These are phyloP conservation scores for Synanthedon tipuliformis DNA, from an alignment of 2,888 invertebrate species.

Conservation along the genomic window DNA sequence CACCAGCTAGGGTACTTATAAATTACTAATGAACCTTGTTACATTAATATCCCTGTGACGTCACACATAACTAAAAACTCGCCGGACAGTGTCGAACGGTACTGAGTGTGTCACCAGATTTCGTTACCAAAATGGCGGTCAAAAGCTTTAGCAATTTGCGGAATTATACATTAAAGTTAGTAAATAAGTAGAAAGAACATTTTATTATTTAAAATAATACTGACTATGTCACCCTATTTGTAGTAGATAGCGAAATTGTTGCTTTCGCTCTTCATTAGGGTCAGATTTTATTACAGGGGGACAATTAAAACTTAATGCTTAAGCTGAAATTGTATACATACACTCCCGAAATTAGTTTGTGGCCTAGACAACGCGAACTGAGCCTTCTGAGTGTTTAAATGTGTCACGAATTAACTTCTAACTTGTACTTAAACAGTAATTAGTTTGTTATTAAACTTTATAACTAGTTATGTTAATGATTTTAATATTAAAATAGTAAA, in stretches of 20 bases:
- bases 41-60: too few relatives aligned
- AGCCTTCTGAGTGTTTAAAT: background rate
- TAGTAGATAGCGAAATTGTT: constrained; percentile 7
- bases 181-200: background rate
- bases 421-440: too few relatives aligned
- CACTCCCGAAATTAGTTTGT: background rate
- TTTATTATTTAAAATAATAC: background rate
- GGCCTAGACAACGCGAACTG: background rate
- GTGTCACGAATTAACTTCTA: background rate
- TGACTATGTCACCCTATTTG: constrained; percentile 1
- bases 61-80: too few relatives aligned
- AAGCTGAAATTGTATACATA: background rate
- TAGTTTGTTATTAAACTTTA: too few relatives aligned
- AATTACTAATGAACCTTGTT: too few relatives aligned
- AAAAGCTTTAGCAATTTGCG: too few relatives aligned
- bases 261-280: constrained; percentile 10
- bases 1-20: too few relatives aligned
- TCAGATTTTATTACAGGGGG: constrained; percentile 12
- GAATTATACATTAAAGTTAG: background rate
- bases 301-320: constrained; percentile 13
- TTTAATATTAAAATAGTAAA: too few relatives aligned
- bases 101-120: too few relatives aligned
- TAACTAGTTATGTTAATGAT: too few relatives aligned
- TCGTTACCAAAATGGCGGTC: too few relatives aligned
- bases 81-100: too few relatives aligned